These are phyloP conservation scores for Scolopax mira DNA, from an alignment of 2,113 vertebrate species.

Conservation along the genomic window DNA sequence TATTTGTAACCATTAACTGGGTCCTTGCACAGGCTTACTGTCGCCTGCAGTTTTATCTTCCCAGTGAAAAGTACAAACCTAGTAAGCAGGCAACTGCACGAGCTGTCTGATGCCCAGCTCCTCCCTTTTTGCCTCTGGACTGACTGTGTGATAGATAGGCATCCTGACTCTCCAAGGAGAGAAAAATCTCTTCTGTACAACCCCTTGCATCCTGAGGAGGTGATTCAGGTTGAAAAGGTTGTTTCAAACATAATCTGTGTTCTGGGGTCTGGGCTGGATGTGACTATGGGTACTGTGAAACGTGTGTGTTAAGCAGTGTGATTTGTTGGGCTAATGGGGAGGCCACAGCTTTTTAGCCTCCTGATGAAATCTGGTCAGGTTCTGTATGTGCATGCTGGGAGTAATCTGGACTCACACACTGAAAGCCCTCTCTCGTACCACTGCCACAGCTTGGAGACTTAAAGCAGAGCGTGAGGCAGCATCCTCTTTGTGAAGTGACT, in stretches of 20 bases:
- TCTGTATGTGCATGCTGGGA: background rate
- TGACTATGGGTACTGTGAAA: background rate
- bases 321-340: background rate
- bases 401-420: background rate
- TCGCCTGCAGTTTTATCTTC: background rate
- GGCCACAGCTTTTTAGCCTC: background rate
- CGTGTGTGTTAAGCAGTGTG: fast-evolving
- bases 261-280: background rate
- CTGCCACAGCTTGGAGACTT: background rate
- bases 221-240: background rate
- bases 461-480: background rate
- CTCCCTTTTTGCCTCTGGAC: background rate
- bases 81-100: fast-evolving
- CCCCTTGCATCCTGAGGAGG: background rate
- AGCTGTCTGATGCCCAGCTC: background rate
- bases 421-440: background rate
- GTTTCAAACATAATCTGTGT: background rate
- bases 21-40: background rate
- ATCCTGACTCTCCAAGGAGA: background rate
- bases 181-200: background rate
- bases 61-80: background rate
- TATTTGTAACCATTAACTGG: background rate
- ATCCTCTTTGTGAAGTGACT: background rate
- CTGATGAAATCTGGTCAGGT: background rate
- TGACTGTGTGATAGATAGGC: background rate